These are phyloP conservation scores for Anguilla pacifica DNA, from an alignment of 2,797 vertebrate species.

Conservation along the genomic window DNA sequence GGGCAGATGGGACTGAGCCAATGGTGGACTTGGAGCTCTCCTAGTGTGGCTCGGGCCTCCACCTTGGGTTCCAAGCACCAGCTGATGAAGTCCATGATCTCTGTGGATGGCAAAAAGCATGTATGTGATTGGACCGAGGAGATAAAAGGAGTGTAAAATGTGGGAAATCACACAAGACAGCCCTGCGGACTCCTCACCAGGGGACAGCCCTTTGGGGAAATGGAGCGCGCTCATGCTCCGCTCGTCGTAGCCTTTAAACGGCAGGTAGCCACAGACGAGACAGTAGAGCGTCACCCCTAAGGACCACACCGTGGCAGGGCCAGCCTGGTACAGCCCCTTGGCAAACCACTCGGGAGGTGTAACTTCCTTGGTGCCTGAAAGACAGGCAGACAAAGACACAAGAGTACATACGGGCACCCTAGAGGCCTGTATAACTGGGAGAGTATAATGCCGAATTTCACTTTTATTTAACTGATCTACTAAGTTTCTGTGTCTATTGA, in stretches of 20 bases:
- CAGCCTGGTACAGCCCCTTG: constrained; percentile 54
- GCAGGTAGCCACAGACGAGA: constrained; percentile 61
- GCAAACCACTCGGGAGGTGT: constrained; percentile 66
- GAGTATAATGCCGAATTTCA: too few species aligned
- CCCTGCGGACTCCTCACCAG: constrained; percentile 52
- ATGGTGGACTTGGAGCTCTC: constrained; percentile 61
- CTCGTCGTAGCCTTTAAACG: constrained; percentile 59
- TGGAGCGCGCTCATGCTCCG: constrained; percentile 52
- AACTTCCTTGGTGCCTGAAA: constrained; percentile 42
- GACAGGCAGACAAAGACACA: too few species aligned
- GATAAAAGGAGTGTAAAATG: background rate
- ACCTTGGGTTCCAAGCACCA: constrained; percentile 64
- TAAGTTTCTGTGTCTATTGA: too few species aligned
- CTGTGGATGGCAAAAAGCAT: constrained; percentile 3
- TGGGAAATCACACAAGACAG: background rate
- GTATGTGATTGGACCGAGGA: background rate
- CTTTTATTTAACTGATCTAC: too few species aligned
- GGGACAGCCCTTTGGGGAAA: constrained; percentile 54
- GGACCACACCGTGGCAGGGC: constrained; percentile 67
- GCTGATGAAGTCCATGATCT: constrained; percentile 64
- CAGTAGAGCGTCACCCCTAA: constrained; percentile 65
- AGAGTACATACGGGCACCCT: too few species aligned
- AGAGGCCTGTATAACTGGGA: too few species aligned
- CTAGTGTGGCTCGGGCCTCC: constrained; percentile 57
- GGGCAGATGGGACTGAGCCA: constrained; percentile 43